Base-by-base conservation (phyloP, 1,140 invertebrate genomes). In the Liolophura sinensis region DNA sequence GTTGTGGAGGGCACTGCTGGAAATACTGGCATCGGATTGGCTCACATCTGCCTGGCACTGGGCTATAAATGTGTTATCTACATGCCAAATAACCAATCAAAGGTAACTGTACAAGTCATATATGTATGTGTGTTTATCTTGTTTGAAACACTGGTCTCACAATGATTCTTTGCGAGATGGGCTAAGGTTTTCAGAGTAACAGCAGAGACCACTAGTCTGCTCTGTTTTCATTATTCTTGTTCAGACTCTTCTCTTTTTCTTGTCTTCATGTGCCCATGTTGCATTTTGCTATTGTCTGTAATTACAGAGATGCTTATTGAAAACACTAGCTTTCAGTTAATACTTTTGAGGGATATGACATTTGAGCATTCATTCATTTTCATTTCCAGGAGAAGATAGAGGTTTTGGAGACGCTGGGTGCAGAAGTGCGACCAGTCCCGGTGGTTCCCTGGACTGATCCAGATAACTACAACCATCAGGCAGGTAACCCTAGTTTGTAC, bases 1-100 rank as follows among this genome's bases (percentile, higher is more conserved):
- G 75, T 86, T 6, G 78, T 86, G 16, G 85, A 86, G 73, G 85
- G 84, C 0, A 86, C 85, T 27, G 84, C 84, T 18, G 85, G 85
- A 1, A 86, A 86, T 65, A 86, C 85, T 65, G 85, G 85, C 1
- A 86, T 86, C 59, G 85, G 85, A 52, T 67, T 86, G 20, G 85
- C 84, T 12, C 82, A 85, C 70, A 82, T 85, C 72, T 82, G 81
- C 65, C 72, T 80, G 14, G 76, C 84, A 1, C 54, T 84, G 55
- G 84, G 83, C 7, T 85, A 84, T 65, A 84, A 83, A 60, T 80
- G 84, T 76, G 82, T 84, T 7, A 82, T 85, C 22, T 84, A 76
- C 73, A 86, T 86, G 84, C 83, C 84, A n/a, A 74, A 85, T 64
- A 84, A 80, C 61, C 83, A 85, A 68, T 85, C 81, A 58, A 65